A percentile compares a stretch with the other conserved stretches of the same genome.
Conservation (phyloP, 2,113 vertebrate species). For the Canis aureus region DNA sequence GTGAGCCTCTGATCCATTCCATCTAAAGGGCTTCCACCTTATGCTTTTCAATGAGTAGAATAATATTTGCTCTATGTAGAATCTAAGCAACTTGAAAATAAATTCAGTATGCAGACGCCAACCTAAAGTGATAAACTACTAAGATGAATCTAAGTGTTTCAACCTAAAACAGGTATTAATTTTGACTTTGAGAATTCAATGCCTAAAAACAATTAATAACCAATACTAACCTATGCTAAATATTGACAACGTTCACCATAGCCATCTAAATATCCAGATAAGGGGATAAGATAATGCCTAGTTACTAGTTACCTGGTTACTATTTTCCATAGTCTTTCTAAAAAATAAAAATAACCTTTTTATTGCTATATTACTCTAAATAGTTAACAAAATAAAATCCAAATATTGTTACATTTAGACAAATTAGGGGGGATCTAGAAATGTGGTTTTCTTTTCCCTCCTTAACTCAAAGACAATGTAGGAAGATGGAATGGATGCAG, state of each 20-base stretch:
- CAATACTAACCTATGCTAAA: neutral
- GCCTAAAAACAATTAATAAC: neutral
- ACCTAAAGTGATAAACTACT: neutral
- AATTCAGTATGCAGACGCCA: neutral
- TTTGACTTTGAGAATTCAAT: neutral
- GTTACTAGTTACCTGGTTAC: neutral
- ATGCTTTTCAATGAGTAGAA: neutral
- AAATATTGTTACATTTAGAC: neutral
- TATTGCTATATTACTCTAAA: neutral
- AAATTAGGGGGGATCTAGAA: neutral
- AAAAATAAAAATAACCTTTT: conserved; percentile 28
- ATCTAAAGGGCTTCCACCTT: neutral
- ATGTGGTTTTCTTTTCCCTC: neutral
- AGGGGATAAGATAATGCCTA: neutral
- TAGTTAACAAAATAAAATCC: neutral
- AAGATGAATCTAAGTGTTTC: neutral
- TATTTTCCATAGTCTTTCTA: neutral
- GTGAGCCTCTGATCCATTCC: neutral
- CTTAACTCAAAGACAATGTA: neutral
- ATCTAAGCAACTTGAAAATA: neutral
- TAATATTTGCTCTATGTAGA: neutral
- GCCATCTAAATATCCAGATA: neutral
- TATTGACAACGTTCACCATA: neutral
- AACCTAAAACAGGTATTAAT: neutral
- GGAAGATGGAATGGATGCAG: neutral